These are phyloP conservation scores for Picathartes gymnocephalus DNA, from an alignment of 2,113 vertebrate species.

Conservation along the genomic window DNA sequence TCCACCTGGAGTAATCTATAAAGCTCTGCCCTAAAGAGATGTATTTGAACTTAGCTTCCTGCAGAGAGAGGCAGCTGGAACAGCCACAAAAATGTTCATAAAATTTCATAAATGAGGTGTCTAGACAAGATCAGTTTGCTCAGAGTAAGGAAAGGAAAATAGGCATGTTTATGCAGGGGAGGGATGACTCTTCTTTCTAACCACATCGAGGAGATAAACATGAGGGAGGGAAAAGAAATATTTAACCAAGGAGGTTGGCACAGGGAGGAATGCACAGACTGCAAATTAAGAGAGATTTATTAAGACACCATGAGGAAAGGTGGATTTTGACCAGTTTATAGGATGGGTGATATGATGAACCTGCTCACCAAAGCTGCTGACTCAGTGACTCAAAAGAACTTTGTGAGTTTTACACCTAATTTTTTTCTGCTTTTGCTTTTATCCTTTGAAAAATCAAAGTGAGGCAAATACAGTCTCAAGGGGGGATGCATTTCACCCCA, in stretches of 20 bases:
- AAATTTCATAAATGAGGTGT: neutral
- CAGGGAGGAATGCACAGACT: neutral
- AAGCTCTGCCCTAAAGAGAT: neutral
- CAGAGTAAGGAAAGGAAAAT: neutral
- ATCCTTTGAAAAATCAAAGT: neutral
- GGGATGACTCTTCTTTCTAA: neutral
- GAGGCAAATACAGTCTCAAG: neutral
- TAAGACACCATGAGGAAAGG: neutral
- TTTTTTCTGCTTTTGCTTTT: neutral
- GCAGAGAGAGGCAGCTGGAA: neutral
- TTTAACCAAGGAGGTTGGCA: neutral
- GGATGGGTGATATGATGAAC: neutral
- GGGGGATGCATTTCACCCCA: neutral
- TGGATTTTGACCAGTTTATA: neutral
- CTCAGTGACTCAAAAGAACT: neutral
- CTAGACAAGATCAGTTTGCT: neutral
- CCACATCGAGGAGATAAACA: neutral
- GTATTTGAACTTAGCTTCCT: neutral
- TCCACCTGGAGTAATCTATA: neutral
- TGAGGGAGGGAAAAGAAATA: neutral
- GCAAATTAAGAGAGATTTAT: neutral
- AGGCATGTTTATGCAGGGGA: neutral
- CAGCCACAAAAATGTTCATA: neutral
- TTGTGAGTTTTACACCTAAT: rapidly evolving
- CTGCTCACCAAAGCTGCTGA: neutral